These are phyloP conservation scores for Lamprologus tigripictilis DNA, from an alignment of 2,113 vertebrate species.

Conservation along the genomic window DNA sequence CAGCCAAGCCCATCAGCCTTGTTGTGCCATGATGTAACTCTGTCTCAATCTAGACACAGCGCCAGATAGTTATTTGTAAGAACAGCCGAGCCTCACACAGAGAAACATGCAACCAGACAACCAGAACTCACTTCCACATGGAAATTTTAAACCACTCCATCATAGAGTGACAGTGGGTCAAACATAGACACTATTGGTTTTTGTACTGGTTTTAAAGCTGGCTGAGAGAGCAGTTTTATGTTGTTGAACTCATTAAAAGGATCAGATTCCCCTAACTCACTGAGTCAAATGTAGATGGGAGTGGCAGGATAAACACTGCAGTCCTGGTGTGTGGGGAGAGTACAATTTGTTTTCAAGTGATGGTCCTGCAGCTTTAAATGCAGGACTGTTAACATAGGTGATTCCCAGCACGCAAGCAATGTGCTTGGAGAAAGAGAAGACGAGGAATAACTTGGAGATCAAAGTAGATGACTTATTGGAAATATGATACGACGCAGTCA, in stretches of 20 bases:
- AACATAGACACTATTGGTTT: neutral
- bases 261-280: neutral
- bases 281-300: neutral
- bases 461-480: neutral
- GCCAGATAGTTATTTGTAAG: neutral
- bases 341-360: neutral
- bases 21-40: neutral
- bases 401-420: neutral
- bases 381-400: neutral
- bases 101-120: neutral
- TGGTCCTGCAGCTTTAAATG: neutral
- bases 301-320: neutral
- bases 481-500: neutral
- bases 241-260: neutral
- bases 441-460: neutral
- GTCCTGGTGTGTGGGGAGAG: neutral
- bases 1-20: neutral
- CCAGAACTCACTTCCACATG: conserved; percentile 2
- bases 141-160: neutral
- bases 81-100: neutral
- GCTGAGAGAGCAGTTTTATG: neutral
- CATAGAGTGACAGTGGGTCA: neutral
- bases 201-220: neutral
- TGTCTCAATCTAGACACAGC: neutral
- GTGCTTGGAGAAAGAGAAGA: neutral